Conservation (phyloP, 2,113 vertebrate species). For the Potamarius usumacintae region DNA sequence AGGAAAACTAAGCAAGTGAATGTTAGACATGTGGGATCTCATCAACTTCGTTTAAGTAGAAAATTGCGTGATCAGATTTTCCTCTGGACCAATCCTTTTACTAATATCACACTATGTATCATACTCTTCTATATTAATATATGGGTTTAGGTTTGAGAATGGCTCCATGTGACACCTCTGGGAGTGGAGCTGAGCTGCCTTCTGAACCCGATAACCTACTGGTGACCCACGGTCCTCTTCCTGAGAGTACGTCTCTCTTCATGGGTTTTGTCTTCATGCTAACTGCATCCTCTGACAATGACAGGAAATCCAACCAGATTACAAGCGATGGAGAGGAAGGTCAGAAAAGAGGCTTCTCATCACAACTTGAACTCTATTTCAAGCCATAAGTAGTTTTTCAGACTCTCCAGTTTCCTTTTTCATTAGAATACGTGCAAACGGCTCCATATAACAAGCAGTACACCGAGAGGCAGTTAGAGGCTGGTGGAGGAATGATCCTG, state of each 20-base stretch:
- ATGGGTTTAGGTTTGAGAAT: constrained; percentile 62
- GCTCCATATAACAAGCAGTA: constrained; percentile 87
- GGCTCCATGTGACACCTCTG: constrained; percentile 75
- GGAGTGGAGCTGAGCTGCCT: constrained; percentile 72
- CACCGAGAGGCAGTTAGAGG: constrained; percentile 84
- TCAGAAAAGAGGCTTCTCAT: constrained; percentile 55
- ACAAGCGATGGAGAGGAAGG: constrained; percentile 86
- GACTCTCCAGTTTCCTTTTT: not conserved
- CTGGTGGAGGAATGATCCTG: constrained; percentile 90
- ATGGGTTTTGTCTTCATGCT: constrained; percentile 95
- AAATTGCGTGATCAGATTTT: not conserved
- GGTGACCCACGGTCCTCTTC: constrained; percentile 82
- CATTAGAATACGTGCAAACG: constrained; percentile 81
- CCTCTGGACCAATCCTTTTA: not conserved
- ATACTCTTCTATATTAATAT: not conserved
- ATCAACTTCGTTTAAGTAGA: not conserved
- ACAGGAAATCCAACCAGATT: constrained; percentile 75
- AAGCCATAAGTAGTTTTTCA: not conserved
- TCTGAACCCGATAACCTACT: constrained; percentile 63
- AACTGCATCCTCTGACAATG: constrained; percentile 83
- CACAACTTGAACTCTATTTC: not conserved
- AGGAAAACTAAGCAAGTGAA: not conserved
- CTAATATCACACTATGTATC: not conserved
- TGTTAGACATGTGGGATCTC: too few species aligned
- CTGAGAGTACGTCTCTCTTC: constrained; percentile 87